phyloP scores from a whole-genome alignment of 2,113 vertebrate genomes.

The Osmerus eperlanus region DNA sequence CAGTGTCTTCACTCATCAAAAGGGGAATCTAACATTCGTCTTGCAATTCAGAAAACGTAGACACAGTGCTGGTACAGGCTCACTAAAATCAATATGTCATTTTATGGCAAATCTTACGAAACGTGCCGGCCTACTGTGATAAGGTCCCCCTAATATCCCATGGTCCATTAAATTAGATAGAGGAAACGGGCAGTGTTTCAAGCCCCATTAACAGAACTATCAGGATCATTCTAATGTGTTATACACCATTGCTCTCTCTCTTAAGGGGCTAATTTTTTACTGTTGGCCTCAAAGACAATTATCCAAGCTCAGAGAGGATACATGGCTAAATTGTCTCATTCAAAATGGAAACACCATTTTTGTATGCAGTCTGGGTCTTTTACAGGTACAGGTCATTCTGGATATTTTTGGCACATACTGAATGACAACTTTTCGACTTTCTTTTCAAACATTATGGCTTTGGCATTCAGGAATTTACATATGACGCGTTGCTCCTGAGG shows the following conservation, averaged over 20 bases:
- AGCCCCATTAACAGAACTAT: constrained; percentile 47
- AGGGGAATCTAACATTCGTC: neutral
- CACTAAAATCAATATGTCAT: constrained; percentile 57
- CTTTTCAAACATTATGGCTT: too few species aligned
- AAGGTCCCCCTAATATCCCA: constrained; percentile 43
- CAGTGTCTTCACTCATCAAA: neutral
- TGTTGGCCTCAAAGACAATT: constrained; percentile 20
- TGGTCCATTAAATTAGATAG: constrained; percentile 37
- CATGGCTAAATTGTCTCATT: too few species aligned
- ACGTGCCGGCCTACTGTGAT: constrained; percentile 49
- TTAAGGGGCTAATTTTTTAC: constrained; percentile 34
- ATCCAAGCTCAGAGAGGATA: neutral
- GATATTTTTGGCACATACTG: neutral
- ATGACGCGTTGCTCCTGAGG: neutral
- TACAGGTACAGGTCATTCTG: neutral
- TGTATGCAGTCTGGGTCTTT: too few species aligned
- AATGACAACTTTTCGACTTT: too few species aligned
- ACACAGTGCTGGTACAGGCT: neutral
- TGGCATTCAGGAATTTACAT: too few species aligned
- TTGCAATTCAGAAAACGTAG: neutral
- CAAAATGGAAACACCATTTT: too few species aligned
- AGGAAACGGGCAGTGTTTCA: constrained; percentile 46
- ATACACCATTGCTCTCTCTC: constrained; percentile 7
- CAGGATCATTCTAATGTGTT: constrained; percentile 12
- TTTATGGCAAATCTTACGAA: constrained; percentile 53